Conservation (phyloP, 2,888 invertebrate genomes). For the Elegia similella region DNA sequence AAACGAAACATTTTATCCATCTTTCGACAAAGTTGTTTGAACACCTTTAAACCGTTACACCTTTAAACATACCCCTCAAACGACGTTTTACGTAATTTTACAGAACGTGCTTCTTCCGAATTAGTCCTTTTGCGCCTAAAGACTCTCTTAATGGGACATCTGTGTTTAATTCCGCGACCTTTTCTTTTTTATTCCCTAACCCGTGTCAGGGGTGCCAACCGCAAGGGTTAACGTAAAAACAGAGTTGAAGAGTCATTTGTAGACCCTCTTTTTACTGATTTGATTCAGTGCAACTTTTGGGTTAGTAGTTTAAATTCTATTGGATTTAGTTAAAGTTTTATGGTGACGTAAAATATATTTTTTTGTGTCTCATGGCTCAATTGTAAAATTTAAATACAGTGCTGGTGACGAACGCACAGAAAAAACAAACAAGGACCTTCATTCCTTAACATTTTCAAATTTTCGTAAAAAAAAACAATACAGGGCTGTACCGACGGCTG, state of each 20-base stretch:
- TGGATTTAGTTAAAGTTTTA: background rate
- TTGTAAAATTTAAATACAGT: too few relatives aligned
- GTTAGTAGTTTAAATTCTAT: background rate
- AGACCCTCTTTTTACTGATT: conserved; percentile 9
- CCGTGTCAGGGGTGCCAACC: conserved; percentile 23
- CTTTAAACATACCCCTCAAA: too few relatives aligned
- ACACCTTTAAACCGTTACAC: too few relatives aligned
- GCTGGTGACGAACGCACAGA: too few relatives aligned
- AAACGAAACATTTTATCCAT: too few relatives aligned
- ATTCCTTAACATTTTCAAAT: too few relatives aligned
- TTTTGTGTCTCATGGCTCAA: too few relatives aligned
- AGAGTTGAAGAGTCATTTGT: conserved; percentile 26
- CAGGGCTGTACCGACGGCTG: too few relatives aligned
- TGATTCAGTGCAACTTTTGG: conserved; percentile 14
- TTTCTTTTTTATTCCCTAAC: conserved; percentile 14
- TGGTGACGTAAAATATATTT: too few relatives aligned
- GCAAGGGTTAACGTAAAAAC: conserved; percentile 25
- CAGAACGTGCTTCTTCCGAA: background rate
- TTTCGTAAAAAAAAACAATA: too few relatives aligned
- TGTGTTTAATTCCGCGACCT: conserved; percentile 21
- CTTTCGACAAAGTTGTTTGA: too few relatives aligned
- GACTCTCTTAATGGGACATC: conserved; percentile 17
- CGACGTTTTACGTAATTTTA: background rate
- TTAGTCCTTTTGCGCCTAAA: background rate
- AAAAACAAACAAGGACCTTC: too few relatives aligned